A percentile compares a stretch with the other conserved stretches of the same genome.
These are phyloP conservation scores for Dendropsophus ebraccatus DNA, from an alignment of 2,113 vertebrate genomes.

Conservation along the genomic window DNA sequence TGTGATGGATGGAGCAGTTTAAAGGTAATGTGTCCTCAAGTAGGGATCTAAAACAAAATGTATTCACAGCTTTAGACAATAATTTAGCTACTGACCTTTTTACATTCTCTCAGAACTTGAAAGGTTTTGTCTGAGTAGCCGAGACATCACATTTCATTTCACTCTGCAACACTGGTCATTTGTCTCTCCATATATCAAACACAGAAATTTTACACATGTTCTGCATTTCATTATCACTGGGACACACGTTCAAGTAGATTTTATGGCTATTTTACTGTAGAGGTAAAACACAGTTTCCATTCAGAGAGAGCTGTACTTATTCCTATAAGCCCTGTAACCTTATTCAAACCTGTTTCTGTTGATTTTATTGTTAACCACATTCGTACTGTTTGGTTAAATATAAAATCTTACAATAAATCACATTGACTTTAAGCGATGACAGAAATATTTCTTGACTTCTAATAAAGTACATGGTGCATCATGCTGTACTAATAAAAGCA, in stretches of 20 bases:
- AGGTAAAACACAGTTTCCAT: neutral
- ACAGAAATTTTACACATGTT: neutral
- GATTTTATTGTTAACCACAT: neutral
- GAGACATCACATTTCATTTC: constrained; percentile 32
- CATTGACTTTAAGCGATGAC: neutral
- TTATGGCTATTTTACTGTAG: neutral
- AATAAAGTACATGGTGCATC: neutral
- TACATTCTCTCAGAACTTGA: constrained; percentile 26
- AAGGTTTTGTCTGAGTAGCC: constrained; percentile 15
- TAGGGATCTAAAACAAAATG: constrained; percentile 36
- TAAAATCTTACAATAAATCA: neutral
- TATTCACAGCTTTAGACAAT: constrained; percentile 47
- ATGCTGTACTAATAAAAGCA: neutral
- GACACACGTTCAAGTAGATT: neutral
- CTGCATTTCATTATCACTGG: neutral
- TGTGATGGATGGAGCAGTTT: constrained; percentile 34
- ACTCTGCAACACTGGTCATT: constrained; percentile 19
- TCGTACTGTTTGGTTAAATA: neutral
- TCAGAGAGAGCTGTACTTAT: neutral
- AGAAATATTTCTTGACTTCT: neutral
- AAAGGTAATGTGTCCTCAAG: constrained; percentile 44
- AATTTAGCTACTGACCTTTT: constrained; percentile 43
- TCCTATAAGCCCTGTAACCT: neutral
- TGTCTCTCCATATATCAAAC: constrained; percentile 25
- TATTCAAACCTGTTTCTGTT: neutral